Conservation (phyloP, 2,888 invertebrate species). For the Aradus depressus region DNA sequence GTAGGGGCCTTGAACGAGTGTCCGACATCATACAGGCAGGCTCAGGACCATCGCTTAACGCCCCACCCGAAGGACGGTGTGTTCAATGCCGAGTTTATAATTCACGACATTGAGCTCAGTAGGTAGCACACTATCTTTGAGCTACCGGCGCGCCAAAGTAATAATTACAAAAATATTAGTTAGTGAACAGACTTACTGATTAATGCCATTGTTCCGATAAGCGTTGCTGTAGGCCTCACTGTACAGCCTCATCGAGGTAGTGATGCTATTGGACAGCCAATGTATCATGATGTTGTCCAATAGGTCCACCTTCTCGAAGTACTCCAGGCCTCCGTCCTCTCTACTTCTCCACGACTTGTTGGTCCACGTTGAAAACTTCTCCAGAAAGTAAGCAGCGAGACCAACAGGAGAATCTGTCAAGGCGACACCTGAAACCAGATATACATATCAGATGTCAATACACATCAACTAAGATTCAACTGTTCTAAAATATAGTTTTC, state of each 20-base stretch:
- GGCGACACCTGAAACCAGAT: conserved; percentile 53
- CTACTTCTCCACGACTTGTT: conserved; percentile 41
- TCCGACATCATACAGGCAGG: too few relatives aligned
- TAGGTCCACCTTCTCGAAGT: conserved; percentile 56
- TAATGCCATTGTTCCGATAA: conserved; percentile 27
- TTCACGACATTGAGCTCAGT: too few relatives aligned
- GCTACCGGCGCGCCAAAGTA: too few relatives aligned
- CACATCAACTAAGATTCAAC: too few relatives aligned
- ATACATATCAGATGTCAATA: too few relatives aligned
- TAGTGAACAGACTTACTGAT: neutral
- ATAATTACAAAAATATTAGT: too few relatives aligned
- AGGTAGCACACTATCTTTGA: too few relatives aligned
- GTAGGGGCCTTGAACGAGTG: too few relatives aligned
- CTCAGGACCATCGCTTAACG: too few relatives aligned
- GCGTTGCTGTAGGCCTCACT: conserved; percentile 46
- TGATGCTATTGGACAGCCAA: conserved; percentile 62
- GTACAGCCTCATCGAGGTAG: conserved; percentile 63
- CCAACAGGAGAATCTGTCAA: conserved; percentile 70
- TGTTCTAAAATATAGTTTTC: too few relatives aligned
- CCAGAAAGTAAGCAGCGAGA: conserved; percentile 77
- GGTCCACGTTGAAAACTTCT: conserved; percentile 75
- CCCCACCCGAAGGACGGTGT: too few relatives aligned
- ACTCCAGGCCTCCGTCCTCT: conserved; percentile 53
- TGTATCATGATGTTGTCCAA: conserved; percentile 74
- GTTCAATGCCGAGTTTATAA: too few relatives aligned